Evolutionary conservation across 2,113 vertebrate species (phyloP).

Genomic region (Apteryx mantelli): DNA sequence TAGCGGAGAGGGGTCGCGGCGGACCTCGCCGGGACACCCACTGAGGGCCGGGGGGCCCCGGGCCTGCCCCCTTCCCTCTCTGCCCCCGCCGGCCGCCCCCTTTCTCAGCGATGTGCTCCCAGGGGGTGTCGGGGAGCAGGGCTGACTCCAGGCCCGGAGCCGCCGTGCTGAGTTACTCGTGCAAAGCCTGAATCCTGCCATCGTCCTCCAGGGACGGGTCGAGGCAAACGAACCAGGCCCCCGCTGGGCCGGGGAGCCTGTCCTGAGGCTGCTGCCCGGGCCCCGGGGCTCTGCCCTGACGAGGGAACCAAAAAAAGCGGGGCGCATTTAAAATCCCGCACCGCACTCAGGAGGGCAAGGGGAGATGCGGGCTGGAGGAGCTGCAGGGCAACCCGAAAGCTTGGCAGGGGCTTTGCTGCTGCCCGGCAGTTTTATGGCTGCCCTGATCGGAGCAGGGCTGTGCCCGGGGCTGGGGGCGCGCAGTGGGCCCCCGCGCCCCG

Average conservation of each 20-base stretch:
- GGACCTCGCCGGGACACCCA: neutral
- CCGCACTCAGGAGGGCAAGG: fast-evolving
- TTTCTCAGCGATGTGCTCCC: neutral
- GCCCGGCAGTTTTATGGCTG: neutral
- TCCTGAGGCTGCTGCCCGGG: neutral
- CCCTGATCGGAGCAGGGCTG: neutral
- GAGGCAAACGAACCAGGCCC: neutral
- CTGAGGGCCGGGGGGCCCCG: fast-evolving
- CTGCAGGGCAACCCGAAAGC: neutral
- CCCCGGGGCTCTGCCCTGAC: neutral
- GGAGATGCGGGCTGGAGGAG: fast-evolving
- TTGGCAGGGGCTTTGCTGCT: neutral
- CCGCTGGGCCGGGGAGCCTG: neutral
- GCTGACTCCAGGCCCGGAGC: neutral
- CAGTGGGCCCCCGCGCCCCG: neutral
- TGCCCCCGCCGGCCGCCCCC: neutral
- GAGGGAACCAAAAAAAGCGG: neutral
- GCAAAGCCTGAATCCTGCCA: neutral
- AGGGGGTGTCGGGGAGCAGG: neutral
- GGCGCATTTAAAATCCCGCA: neutral
- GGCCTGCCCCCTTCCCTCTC: neutral
- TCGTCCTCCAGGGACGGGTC: neutral
- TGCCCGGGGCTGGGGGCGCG: neutral
- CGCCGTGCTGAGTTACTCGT: neutral
- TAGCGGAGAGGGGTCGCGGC: neutral